A percentile compares a stretch with the other conserved stretches of the same genome.
Evolutionary conservation across 2,888 invertebrate species (phyloP).

Genomic region (Ornithoptera priamus): DNA sequence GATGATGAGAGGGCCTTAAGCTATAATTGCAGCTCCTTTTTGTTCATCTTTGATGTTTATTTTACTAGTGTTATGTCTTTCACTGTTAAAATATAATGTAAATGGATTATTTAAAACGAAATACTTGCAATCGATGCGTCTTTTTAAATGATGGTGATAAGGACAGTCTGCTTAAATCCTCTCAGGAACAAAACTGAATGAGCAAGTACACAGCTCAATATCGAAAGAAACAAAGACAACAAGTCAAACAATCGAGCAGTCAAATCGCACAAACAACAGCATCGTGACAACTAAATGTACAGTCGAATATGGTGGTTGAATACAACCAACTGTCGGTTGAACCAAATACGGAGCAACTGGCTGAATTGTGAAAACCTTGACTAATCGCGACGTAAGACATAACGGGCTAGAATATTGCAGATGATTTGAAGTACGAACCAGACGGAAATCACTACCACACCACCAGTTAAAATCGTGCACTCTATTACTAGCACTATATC

Average conservation of each 20-base stretch:
- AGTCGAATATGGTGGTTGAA: conserved; percentile 65
- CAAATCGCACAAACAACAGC: conserved; percentile 60
- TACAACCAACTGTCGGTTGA: conserved; percentile 57
- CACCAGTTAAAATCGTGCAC: conserved; percentile 4
- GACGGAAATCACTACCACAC: conserved; percentile 15
- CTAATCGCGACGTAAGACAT: conserved; percentile 60
- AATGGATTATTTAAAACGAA: not conserved
- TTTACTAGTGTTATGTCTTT: not conserved
- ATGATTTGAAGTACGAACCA: conserved; percentile 27
- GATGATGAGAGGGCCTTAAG: not conserved
- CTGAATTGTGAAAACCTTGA: conserved; percentile 67
- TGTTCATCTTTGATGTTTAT: not conserved
- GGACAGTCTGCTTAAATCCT: not conserved
- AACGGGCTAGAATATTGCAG: conserved; percentile 28
- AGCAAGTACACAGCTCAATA: conserved; percentile 22
- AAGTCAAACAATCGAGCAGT: conserved; percentile 55
- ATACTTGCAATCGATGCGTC: not conserved
- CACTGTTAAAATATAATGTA: not conserved
- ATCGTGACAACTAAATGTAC: conserved; percentile 68
- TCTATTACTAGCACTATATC: conserved; percentile 11
- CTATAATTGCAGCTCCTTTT: not conserved
- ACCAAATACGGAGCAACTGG: conserved; percentile 54
- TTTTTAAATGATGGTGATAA: not conserved
- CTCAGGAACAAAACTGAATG: not conserved
- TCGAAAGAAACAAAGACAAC: conserved; percentile 39